Percentiles rank a stretch among this genome's conserved stretches.
Conservation (phyloP, 2,888 invertebrate genomes). For the Drosophila mimica region DNA sequence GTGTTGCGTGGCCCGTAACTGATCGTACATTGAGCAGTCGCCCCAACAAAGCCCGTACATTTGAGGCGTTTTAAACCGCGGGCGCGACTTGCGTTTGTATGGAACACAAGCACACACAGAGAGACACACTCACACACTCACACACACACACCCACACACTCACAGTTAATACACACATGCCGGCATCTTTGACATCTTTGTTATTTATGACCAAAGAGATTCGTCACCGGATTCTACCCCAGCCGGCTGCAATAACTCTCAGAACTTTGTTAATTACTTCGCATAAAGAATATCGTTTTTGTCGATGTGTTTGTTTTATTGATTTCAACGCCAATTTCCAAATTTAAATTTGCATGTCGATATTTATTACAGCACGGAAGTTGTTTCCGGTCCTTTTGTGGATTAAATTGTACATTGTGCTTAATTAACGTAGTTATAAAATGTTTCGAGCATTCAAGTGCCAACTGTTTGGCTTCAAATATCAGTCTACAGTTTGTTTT, state of each 20-base stretch:
- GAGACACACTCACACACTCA: constrained; percentile 4
- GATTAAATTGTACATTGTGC: constrained; percentile 6
- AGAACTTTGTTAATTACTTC: constrained; percentile 46
- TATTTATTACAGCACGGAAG: constrained; percentile 27
- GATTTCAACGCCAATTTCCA: constrained; percentile 25
- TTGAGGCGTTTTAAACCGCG: constrained; percentile 59
- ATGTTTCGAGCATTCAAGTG: constrained; percentile 15
- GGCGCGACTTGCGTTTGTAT: constrained; percentile 32
- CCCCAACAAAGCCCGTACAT: constrained; percentile 57
- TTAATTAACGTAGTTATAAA: constrained; percentile 12
- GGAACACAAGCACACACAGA: constrained; percentile 2
- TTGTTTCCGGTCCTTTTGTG: constrained; percentile 16
- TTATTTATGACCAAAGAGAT: constrained; percentile 39
- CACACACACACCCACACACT: neutral
- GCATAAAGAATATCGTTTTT: constrained; percentile 12
- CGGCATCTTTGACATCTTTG: constrained; percentile 15
- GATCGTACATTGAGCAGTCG: constrained; percentile 54
- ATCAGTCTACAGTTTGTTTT: constrained; percentile 24
- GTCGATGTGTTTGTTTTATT: constrained; percentile 10
- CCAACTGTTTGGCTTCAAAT: constrained; percentile 40
- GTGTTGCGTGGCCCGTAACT: constrained; percentile 50
- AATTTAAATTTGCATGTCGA: constrained; percentile 41
- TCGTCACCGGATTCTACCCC: constrained; percentile 45
- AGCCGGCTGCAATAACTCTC: constrained; percentile 54
- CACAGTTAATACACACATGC: neutral